Evolutionary conservation across 1,140 invertebrate species (phyloP), one percentile per base, ranked within the genome.

Genomic region (Pseudomyrmex concolor): DNA sequence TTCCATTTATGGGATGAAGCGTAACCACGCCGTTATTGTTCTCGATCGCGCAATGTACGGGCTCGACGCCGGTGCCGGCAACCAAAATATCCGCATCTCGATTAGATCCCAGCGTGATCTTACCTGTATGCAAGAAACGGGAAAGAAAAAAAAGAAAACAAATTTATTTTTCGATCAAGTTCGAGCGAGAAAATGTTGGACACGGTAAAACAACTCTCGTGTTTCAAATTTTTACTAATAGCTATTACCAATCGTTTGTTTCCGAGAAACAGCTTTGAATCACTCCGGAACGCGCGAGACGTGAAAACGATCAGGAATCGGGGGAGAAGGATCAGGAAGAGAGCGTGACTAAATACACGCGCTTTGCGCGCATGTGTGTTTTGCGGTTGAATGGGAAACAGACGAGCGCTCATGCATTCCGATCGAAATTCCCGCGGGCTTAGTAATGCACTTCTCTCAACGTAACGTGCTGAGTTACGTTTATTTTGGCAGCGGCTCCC

Each of bases 31-130:
- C 97, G 89, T 96, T 95, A 57, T 95, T 95, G 94, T 97, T 97
- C 92, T 97, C 97, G 70, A 98, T 97, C 87, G 96, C 96, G 92
- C 97, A 98, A 93, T 99, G 98, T 45, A 97, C 93, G 66, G 95
- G 94, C 85, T 97, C 96, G 4, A 98, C 97, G 0, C 97, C 98
- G 13, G 97, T 96, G 1, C 97, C 98, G 85, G 96, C 95, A 10
- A 98, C 95, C 60, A 96, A 94, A 78, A 99, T 97, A 92, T 98
- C 97, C 82, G 96, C 97, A 88, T 95, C 95, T 59, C 95, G 94
- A 73, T 96, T 95, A 60, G 96, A 96, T 50, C 97, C 97, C 63
- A 97, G 94, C 10, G 96, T 96, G 51, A 97, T 96, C 83, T 96
- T 95, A 80, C 97, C 97, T 98, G 95, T 34, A 34, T 7, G 34